Percentiles rank a stretch among this genome's conserved stretches.
Conservation (phyloP, 2,888 invertebrate genomes). For the Meteorus colon region DNA sequence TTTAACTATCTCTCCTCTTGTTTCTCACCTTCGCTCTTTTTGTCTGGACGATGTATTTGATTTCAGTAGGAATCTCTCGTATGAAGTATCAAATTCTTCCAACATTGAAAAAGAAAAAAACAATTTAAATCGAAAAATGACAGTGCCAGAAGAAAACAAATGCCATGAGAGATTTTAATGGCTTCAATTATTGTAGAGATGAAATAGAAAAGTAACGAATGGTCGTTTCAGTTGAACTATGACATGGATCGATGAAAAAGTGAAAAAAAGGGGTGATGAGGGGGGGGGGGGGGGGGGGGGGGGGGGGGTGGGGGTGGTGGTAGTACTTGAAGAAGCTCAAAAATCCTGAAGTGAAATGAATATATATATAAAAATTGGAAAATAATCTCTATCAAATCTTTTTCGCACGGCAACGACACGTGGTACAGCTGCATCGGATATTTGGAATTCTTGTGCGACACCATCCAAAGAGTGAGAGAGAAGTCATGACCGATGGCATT, state of each 20-base stretch:
- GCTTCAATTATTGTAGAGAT: background rate
- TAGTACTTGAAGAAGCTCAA: background rate
- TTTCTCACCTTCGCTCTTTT: no score
- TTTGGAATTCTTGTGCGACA: conserved; percentile 27
- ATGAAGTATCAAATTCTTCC: background rate
- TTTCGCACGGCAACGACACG: conserved; percentile 17
- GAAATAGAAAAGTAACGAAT: background rate
- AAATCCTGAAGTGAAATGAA: background rate
- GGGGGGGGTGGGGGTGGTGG: background rate
- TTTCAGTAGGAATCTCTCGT: no score
- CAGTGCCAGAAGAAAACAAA: background rate
- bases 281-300: no score
- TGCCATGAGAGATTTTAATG: background rate
- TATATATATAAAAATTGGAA: conserved; percentile 45
- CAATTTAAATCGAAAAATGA: background rate
- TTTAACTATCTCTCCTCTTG: no score
- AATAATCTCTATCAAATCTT: conserved; percentile 45
- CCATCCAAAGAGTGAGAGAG: conserved; percentile 16
- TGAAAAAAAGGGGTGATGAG: background rate
- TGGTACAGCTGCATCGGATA: conserved; percentile 31
- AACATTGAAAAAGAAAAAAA: background rate
- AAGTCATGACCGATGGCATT: conserved; percentile 16
- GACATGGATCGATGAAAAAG: background rate
- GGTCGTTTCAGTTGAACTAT: background rate
- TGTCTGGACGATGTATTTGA: no score